These are phyloP conservation scores for Meandrina meandrites DNA, from an alignment of 92 coral and sea anemone species.

Conservation along the genomic window DNA sequence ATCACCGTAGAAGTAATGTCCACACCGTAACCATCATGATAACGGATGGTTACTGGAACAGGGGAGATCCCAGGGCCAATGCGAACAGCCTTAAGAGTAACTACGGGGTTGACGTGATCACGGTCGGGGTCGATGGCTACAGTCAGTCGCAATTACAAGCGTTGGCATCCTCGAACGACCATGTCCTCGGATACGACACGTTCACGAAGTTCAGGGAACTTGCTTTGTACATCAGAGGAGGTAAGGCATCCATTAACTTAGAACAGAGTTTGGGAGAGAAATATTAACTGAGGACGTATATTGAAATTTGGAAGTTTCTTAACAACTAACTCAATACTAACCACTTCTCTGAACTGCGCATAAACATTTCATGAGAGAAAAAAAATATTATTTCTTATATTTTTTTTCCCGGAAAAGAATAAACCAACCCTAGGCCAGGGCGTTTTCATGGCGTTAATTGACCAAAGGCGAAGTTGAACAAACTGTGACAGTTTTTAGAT, in stretches of 20 bases:
- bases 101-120: slow-evolving; percentile 74
- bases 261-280: background rate
- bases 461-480: too few relatives aligned
- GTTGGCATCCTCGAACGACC: slow-evolving; percentile 65
- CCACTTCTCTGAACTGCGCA: background rate
- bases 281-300: too few relatives aligned
- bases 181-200: slow-evolving; percentile 64
- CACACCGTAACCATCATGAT: slow-evolving; percentile 93
- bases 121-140: slow-evolving; percentile 86
- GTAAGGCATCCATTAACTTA: slow-evolving; percentile 29
- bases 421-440: too few relatives aligned
- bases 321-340: too few relatives aligned
- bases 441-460: too few relatives aligned
- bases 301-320: too few relatives aligned
- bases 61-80: slow-evolving; percentile 62
- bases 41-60: slow-evolving; percentile 93
- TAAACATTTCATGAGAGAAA: background rate
- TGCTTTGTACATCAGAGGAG: slow-evolving; percentile 90
- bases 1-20: slow-evolving; percentile 65
- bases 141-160: slow-evolving; percentile 64
- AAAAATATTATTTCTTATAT: background rate
- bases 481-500: too few relatives aligned
- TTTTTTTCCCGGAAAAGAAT: background rate
- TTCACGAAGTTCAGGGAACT: slow-evolving; percentile 80
- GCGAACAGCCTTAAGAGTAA: slow-evolving; percentile 58